Evolutionary conservation across 2,888 invertebrate genomes (phyloP), one percentile per base, ranked within the genome.

Genomic region (Drosophila cognata): DNA sequence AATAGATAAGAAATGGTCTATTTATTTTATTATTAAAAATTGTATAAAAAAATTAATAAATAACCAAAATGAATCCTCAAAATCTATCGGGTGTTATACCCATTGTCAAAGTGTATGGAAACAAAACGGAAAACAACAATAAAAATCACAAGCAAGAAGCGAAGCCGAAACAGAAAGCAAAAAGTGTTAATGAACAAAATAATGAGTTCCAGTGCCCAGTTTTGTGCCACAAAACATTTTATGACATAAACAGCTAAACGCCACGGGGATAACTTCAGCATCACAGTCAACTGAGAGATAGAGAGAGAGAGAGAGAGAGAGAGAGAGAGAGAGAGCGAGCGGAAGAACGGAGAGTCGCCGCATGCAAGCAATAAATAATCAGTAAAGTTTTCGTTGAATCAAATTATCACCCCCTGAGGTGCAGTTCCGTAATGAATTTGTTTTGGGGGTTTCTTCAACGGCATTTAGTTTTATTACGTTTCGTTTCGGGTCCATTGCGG

Each of bases 341-440:
- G 31, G n/a, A 29, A 16, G 2, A 16, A 16, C 21, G 46, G 2
- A 51, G 71, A 82, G 71, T 73, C 77, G 71, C 82, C 71, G 65
- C 87, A 83, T 85, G 81, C 57, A 81, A 81, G 87, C 85, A 90
- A 88, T 88, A 88, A 90, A 88, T 88, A 90, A 88, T 88, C 90
- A 88, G 81, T 57, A 85, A 84, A 90, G 89, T 90, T 87, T 87
- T 89, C 82, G 90, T 76, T 88, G 87, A 88, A 88, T 88, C 87
- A 89, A 88, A 88, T 88, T 88, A 88, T 88, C 91, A 89, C 87
- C 87, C 87, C 90, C 87, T 74, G 79, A 88, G 87, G 87, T 88
- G 87, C 85, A 88, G 87, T 88, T 90, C 89, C 82, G 82, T 88
- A 88, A 88, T 88, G 90, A 90, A 88, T 88, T 88, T 88, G 87